Conservation (phyloP, 2,797 vertebrate genomes). For the Sibirionetta formosa region DNA sequence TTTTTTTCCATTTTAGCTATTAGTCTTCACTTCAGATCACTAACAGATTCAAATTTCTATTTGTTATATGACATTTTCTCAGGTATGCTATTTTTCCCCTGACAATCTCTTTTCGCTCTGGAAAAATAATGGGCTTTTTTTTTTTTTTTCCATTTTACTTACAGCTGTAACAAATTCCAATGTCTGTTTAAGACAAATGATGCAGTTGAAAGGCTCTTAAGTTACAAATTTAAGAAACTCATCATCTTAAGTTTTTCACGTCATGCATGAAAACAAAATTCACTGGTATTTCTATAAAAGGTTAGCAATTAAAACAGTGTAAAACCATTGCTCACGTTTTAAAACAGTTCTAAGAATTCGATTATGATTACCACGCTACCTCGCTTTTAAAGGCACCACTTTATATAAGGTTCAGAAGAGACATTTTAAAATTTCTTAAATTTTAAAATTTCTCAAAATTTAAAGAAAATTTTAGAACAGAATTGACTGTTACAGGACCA, state of each 20-base stretch:
- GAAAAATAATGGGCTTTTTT: neutral
- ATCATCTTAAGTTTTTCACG: neutral
- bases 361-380: neutral
- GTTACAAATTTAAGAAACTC: neutral
- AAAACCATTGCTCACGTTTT: neutral
- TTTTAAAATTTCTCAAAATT: too few relatives aligned
- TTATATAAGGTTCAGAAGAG: neutral
- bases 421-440: too few relatives aligned
- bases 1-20: neutral
- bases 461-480: neutral
- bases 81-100: neutral
- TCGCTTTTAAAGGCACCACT: neutral
- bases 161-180: neutral
- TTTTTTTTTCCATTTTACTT: neutral
- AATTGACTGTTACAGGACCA: neutral
- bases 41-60: neutral
- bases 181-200: neutral
- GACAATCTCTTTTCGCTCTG: neutral
- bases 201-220: neutral
- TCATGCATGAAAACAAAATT: neutral
- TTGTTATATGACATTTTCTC: neutral
- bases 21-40: neutral
- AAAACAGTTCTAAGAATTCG: neutral
- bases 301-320: neutral
- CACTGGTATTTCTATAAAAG: neutral